Evolutionary conservation across 2,113 vertebrate species (phyloP), one percentile per base, ranked within the genome.

Genomic region (Corvus moneduloides): DNA sequence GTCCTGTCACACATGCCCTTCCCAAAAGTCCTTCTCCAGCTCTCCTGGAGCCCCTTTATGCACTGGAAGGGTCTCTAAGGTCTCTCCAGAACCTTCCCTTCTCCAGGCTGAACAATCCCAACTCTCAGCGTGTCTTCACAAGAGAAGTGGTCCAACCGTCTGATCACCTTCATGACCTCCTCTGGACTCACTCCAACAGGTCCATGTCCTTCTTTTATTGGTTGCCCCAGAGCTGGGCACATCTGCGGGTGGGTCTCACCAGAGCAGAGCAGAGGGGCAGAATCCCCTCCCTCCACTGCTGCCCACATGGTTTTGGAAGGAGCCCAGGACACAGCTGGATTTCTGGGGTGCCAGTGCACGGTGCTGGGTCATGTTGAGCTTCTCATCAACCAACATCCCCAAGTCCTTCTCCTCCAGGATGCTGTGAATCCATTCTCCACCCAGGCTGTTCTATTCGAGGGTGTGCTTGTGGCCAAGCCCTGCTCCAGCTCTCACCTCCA

Each of bases 241-340:
- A 7, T 33, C 37, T 52, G 44, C 33, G 59, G 43, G 44, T 71
- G 62, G 23, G 6, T 21, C 39, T 41, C 39, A 41, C 39, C 39
- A 41, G 39, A 41, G 39, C 39, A 41, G 39, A 41, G 39, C 39
- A 41, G 39, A 41, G 37, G 37, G 6, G 37, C 52, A 59, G 37
- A 67, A 30, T 11, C 17, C 10, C 7, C 54, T 43, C 16, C 6
- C 11, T 39, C 2, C 28, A 28, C 52, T 52, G 19, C 61, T 89
- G 44, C 33, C 21, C 44, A 23, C 44, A 7, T 1, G 16, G 33
- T 3, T 58, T 39, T 13, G 37, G 68, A 51, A 74, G 44, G 61
- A 51, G 28, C 61, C 23, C 37, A n/a, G 58, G 33, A 37, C 37
- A 30, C 1, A 1, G 7, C 0, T 71, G 73, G 32, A 19, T 39